Evolutionary conservation across 2,888 invertebrate genomes (phyloP), one percentile per base, ranked within the genome.

Genomic region (Opisthograptis luteolata): DNA sequence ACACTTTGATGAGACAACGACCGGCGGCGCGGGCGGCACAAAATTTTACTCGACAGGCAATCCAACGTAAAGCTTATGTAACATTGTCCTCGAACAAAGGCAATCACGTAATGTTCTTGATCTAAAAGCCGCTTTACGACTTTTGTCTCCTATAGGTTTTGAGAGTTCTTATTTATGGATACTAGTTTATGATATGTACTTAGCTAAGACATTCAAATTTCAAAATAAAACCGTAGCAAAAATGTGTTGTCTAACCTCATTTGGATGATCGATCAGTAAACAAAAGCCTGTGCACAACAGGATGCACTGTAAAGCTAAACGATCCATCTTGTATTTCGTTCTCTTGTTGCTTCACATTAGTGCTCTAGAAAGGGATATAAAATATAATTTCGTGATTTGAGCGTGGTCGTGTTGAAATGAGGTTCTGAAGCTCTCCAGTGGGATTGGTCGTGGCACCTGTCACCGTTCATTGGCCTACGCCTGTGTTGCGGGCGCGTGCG

Each of bases 381-480:
- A 62, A 69, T 54, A 66, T 70, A 70, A 80, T 76, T 77, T 73
- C 53, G 70, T 73, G 73, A 39, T 44, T 77, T 78, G 75, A 62
- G 70, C 34, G 34, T 40, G 13, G 43, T 40, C 22, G 39, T 34
- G 34, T 44, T n/a, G 40, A 49, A 37, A 36, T 25, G 30, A 36
- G 25, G 37, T 20, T 43, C 25, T 37, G 63, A 65, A 66, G 70
- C 66, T 72, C 69, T 67, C 73, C 67, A 62, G 68, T 64, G 64
- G 72, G 77, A 82, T 84, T 82, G 79, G 82, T 68, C 60, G 74
- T 70, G 66, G 76, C 82, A 86, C 81, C 82, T 84, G 86, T 82
- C 82, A 79, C 71, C 84, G 86, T 84, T 85, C 85, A 81, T 81
- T 85, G 84, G 86, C 85, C 53, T 48, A 48, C 35, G 48, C 82